A percentile compares a stretch with the other conserved stretches of the same genome.
Evolutionary conservation across 2,113 vertebrate species (phyloP).

Genomic region (Salvelinus sp.): DNA sequence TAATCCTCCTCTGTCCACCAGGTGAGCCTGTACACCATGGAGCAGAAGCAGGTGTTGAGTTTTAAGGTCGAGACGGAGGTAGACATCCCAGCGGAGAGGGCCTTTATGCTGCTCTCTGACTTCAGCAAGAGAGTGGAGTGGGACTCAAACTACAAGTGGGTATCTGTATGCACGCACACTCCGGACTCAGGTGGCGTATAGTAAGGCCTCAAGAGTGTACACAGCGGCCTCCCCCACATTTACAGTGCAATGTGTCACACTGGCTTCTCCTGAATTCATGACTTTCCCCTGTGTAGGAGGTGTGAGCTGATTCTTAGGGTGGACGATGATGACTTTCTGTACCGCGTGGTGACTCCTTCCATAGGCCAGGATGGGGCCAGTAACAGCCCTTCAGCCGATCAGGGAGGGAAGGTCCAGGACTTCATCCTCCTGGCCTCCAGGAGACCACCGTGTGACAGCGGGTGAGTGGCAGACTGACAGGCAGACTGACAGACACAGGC

Average conservation of each 20-base stretch:
- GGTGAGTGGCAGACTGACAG: slow-evolving; percentile 65
- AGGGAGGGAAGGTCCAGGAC: slow-evolving; percentile 77
- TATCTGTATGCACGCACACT: not conserved
- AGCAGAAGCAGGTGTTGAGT: slow-evolving; percentile 85
- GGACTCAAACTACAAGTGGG: slow-evolving; percentile 85
- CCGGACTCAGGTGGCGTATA: too few relatives aligned
- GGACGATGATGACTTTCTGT: slow-evolving; percentile 86
- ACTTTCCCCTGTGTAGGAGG: slow-evolving; percentile 61
- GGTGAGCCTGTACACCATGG: slow-evolving; percentile 86
- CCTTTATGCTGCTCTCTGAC: slow-evolving; percentile 85
- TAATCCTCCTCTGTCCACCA: slow-evolving; percentile 42
- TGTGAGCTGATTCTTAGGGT: slow-evolving; percentile 83
- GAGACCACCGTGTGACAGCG: slow-evolving; percentile 81
- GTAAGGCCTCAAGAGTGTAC: too few relatives aligned
- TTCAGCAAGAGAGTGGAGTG: slow-evolving; percentile 79
- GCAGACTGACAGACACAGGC: too few relatives aligned
- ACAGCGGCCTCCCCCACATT: too few relatives aligned
- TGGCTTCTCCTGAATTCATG: not conserved
- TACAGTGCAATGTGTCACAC: too few relatives aligned
- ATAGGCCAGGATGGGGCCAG: slow-evolving; percentile 26
- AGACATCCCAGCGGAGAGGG: slow-evolving; percentile 68
- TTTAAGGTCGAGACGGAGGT: slow-evolving; percentile 82
- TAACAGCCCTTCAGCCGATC: slow-evolving; percentile 18
- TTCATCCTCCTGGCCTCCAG: slow-evolving; percentile 88
- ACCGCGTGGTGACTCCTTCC: slow-evolving; percentile 81